Evolutionary conservation across 2,797 vertebrate genomes (phyloP), one percentile per base, ranked within the genome.

Genomic region (Psittacula echo): DNA sequence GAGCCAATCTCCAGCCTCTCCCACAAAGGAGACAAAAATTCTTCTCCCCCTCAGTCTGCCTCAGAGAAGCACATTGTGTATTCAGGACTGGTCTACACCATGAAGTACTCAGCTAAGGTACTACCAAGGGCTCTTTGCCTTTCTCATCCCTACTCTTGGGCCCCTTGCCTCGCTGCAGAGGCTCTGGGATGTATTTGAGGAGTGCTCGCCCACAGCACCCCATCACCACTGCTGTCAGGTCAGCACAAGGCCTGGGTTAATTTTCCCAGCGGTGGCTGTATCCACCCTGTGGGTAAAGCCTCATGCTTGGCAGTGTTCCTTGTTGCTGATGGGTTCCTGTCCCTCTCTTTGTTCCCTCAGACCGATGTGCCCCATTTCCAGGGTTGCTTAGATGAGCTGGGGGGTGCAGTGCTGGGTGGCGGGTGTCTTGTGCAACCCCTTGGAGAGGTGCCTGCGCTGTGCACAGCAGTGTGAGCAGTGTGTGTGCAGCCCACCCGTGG

Each of bases 41-140:
- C 53, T 50, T 75, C 29, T 79, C 9, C 19, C 19, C 9, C 24
- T 67, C 76, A 91, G 76, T 51, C 54, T 44, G 93, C 86, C 42
- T 90, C 93, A 41, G 89, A 91, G 85, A 87, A 76, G 76, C 67
- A 98, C 72, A 98, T 98, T 2, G 98, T 98, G 48, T 98, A 98
- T 96, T 98, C 97, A 16, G 98, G 98, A 13, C 96, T 99, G 95
- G 98, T 98, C 83, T 98, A 98, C 97, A 98, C 98, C 72, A 98
- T 98, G 98, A 98, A 99, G 96, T 97, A 98, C 89, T 98, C 98
- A 91, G 98, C 98, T 15, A 87, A 98, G 98, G 98, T 98, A 95
- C 87, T 97, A 87, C 16, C 2, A 4, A 5, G 4, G 50, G 45
- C 45, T 90, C 83, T 65, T 68, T 51, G 58, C 50, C 66, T 84